These are phyloP conservation scores for Ernsta delagoae DNA, from an alignment of 2,888 invertebrate species.

Conservation along the genomic window DNA sequence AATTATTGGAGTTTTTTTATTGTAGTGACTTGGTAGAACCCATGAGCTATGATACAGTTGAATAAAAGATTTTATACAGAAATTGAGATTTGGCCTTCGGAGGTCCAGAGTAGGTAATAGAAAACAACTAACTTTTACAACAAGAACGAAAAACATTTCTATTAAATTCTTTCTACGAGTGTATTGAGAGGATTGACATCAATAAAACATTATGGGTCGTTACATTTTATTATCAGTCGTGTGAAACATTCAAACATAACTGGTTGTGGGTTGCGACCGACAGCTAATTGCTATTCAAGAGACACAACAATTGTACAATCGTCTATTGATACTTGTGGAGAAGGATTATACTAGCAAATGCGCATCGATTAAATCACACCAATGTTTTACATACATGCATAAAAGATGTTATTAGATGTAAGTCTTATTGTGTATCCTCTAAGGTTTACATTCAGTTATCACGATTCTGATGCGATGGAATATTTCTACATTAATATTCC, in stretches of 20 bases:
- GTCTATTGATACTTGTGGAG: slow-evolving; percentile 47
- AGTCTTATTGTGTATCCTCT: not conserved
- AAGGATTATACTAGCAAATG: slow-evolving; percentile 58
- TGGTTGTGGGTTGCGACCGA: slow-evolving; percentile 10
- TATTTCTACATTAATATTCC: slow-evolving; percentile 9
- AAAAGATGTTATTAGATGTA: not conserved
- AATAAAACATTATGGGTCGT: slow-evolving; percentile 23
- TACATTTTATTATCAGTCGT: slow-evolving; percentile 27
- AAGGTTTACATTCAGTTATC: not conserved
- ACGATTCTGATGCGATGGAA: slow-evolving; percentile 6
- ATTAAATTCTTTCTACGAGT: not conserved
- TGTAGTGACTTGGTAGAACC: too few relatives aligned
- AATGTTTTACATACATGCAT: slow-evolving; percentile 21
- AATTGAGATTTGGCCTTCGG: too few relatives aligned
- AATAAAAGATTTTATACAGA: too few relatives aligned
- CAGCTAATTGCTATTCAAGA: slow-evolving; percentile 15
- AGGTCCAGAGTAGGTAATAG: too few relatives aligned
- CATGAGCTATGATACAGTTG: too few relatives aligned
- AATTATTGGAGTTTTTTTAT: too few relatives aligned
- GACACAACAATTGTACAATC: slow-evolving; percentile 44
- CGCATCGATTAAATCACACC: slow-evolving; percentile 52
- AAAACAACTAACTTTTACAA: not conserved
- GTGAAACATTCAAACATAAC: slow-evolving; percentile 17
- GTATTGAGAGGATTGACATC: slow-evolving; percentile 9
- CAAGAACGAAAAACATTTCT: not conserved